Evolutionary conservation across 2,113 vertebrate genomes (phyloP).

Genomic region (Leucoraja erinaceus): DNA sequence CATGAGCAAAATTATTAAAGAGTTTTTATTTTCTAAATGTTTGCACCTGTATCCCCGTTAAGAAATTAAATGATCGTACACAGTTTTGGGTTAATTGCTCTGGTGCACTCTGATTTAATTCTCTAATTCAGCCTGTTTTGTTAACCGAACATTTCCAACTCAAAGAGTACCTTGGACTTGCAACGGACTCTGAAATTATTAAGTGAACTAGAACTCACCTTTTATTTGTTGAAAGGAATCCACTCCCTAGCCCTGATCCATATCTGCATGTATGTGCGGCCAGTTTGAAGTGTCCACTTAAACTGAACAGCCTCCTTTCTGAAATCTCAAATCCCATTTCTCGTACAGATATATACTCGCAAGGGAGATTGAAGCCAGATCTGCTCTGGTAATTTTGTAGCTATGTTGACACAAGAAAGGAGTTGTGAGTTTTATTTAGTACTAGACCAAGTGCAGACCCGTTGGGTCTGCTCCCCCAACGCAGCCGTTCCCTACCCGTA

Average conservation of each 20-base stretch:
- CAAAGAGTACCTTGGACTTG: neutral
- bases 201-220: neutral
- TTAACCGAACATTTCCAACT: neutral
- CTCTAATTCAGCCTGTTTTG: neutral
- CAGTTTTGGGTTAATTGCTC: neutral
- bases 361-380: neutral
- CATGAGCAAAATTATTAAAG: neutral
- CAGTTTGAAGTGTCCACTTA: neutral
- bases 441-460: too few relatives aligned
- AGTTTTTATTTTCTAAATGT: neutral
- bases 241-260: neutral
- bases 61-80: too few relatives aligned
- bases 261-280: neutral
- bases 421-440: neutral
- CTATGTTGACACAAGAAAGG: neutral
- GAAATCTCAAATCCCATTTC: neutral
- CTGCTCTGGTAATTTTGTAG: neutral
- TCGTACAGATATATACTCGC: neutral
- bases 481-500: too few relatives aligned
- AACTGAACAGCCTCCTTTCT: neutral
- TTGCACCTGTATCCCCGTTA: neutral
- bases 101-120: neutral
- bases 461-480: too few relatives aligned
- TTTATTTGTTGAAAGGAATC: neutral
- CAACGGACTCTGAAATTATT: neutral